These are phyloP conservation scores for Catharus ustulatus DNA, from an alignment of 2,797 vertebrate genomes.

Conservation along the genomic window DNA sequence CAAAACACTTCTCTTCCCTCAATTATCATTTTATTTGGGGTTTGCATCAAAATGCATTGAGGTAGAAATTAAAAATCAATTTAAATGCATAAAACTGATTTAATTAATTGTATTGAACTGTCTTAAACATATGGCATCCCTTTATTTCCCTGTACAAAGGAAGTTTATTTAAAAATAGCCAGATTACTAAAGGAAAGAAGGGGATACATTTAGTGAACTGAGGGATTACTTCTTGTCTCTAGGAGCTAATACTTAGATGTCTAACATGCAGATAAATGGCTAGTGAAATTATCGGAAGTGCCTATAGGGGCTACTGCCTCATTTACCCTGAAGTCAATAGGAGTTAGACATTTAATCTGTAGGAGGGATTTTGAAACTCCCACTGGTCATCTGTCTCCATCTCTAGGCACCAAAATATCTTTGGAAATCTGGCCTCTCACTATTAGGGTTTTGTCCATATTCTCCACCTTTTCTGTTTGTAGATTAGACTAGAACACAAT, in stretches of 20 bases:
- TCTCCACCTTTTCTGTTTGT: not conserved
- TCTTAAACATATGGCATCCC: not conserved
- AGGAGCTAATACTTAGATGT: not conserved
- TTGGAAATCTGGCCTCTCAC: not conserved
- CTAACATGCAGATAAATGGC: conserved; percentile 1
- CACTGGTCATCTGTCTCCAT: not conserved
- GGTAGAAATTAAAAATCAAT: not conserved
- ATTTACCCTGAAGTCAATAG: conserved; percentile 21
- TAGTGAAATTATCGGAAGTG: conserved; percentile 4
- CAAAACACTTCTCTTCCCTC: not conserved
- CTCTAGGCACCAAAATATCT: not conserved
- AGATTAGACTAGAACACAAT: not conserved
- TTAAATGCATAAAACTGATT: not conserved
- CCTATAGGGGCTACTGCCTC: not conserved
- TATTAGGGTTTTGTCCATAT: not conserved
- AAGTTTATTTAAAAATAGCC: not conserved
- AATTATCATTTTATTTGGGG: not conserved
- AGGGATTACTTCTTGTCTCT: not conserved
- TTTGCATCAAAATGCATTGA: not conserved
- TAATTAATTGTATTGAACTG: not conserved
- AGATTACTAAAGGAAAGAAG: not conserved
- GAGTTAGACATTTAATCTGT: conserved; percentile 4
- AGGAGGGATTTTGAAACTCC: conserved; percentile 34
- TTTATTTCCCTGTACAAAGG: not conserved
- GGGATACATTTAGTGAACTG: not conserved